A percentile compares a stretch with the other conserved stretches of the same genome.
phyloP scores from a whole-genome alignment of 2,797 vertebrate species.

The Melanogrammus aeglefinus region DNA sequence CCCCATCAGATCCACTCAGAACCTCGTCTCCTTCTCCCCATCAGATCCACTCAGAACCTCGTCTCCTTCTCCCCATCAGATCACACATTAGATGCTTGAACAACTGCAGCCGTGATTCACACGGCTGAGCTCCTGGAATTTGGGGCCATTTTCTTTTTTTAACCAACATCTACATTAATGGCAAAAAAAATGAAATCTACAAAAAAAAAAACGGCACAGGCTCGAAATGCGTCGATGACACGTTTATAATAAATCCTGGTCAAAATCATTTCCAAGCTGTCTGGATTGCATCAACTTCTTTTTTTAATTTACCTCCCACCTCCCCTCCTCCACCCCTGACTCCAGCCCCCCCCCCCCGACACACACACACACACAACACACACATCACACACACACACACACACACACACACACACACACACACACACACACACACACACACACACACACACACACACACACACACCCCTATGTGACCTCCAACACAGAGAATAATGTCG shows the following conservation, averaged over 20 bases:
- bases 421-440: background rate
- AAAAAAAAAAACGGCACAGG: background rate
- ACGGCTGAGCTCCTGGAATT: background rate
- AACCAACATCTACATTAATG: background rate
- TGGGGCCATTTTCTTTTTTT: no score
- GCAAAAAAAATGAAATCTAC: background rate
- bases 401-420: no score
- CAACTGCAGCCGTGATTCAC: background rate
- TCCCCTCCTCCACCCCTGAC: background rate
- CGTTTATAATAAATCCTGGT: background rate
- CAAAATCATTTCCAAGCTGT: constrained; percentile 1
- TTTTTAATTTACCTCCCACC: background rate
- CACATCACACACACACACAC: no score
- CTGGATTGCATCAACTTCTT: background rate
- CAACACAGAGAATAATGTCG: constrained; percentile 2
- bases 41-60: no score
- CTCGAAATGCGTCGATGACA: background rate
- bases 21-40: no score
- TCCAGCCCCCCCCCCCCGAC: background rate
- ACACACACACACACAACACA: no score
- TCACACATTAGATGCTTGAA: no score
- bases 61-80: no score
- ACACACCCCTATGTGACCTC: background rate
- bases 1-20: no score
- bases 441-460: no score